Evolutionary conservation across 2,797 vertebrate genomes (phyloP), one percentile per base, ranked within the genome.

Genomic region (Schizothorax lantsangensis): DNA sequence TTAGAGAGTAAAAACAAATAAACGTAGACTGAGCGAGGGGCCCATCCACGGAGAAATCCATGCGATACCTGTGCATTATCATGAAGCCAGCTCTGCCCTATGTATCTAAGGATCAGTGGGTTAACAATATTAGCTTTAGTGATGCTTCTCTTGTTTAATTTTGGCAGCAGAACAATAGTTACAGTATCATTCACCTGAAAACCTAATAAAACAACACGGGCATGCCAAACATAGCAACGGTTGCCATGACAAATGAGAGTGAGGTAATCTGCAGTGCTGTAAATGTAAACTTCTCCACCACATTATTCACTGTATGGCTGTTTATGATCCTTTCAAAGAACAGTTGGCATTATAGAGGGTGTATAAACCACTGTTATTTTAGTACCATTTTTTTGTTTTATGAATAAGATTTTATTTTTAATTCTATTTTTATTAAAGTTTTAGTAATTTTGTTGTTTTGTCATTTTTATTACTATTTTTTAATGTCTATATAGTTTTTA

Each of bases 151-250:
- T 66, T 68, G 49, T 69, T 75, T 68, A 49, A 74, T 54, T 78
- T 59, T 83, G 84, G 66, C 87, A 79, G 77, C 40, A 19, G 62
- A 83, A 88, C 88, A 87, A 89, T 87, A 81, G 88, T 43, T 38
- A 85, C 72, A 79, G 83, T 85, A 54, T 78, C 59, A 64, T 74
- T 85, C 75, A 88, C 80, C 80, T 89, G 73, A 59, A 88, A 79
- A 86, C 81, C 72, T 47, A 80, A 86, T 83, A 79, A 72, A 81
- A 49, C 54, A 89, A 86, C 82, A 86, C 1, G 12, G 81, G 38
- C 66, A 71, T 49, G 71, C 11, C 81, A 78, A 89, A 88, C 86
- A 89, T 84, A 86, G 86, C 88, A 88, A 89, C 86, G 10, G 84
- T 89, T 43, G 75, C 77, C 86, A 89, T 71, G 81, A 81, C 84